Base-by-base conservation (phyloP, 2,113 vertebrate species). In the Hassar affinis region DNA sequence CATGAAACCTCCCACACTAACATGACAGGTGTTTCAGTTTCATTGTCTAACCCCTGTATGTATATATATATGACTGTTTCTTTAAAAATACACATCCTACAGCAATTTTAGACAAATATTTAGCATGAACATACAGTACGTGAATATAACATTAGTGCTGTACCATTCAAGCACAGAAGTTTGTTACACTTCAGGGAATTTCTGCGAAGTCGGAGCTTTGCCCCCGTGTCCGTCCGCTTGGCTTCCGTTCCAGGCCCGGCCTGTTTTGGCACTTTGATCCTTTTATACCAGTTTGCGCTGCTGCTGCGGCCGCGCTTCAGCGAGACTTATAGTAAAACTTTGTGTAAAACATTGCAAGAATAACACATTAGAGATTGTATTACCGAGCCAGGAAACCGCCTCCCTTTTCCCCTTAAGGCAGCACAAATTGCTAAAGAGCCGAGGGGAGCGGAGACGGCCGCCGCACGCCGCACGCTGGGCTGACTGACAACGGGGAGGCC, bases 371-470 rank as follows among this genome's bases (percentile, higher is more conserved):
- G 82, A 85, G 80, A 74, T 86, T 86, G 78, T 85, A 78, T 89
- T 89, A 90, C 90, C 84, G 85, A 80, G 83, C 90, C 89, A 90
- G 90, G 90, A 90, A 92, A 91, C 88, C 79, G 84, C 80, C 88
- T 88, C 76, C 75, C 85, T 88, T 90, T 88, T 45, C 84, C 85
- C 84, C 91, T 87, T 88, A 87, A 91, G 89, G 88, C 87, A 87
- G 90, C 92, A 91, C 86, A 90, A 91, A 91, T 91, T 91, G 86
- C 80, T 88, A 84, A 81, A 84, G 79, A 82, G 82, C 54, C 49
- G 79, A 85, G 78, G 86, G 85, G 91, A 90, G 84, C 81, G 88
- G 87, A 89, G 86, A 83, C 86, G 91, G 85, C 86, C 82, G 86
- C 83, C 85, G 38, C 38, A 51, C 49, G 49, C 49, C 12, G 80